Evolutionary conservation across 2,888 invertebrate genomes (phyloP), one percentile per base, ranked within the genome.

Genomic region (Heteropelma amictum): DNA sequence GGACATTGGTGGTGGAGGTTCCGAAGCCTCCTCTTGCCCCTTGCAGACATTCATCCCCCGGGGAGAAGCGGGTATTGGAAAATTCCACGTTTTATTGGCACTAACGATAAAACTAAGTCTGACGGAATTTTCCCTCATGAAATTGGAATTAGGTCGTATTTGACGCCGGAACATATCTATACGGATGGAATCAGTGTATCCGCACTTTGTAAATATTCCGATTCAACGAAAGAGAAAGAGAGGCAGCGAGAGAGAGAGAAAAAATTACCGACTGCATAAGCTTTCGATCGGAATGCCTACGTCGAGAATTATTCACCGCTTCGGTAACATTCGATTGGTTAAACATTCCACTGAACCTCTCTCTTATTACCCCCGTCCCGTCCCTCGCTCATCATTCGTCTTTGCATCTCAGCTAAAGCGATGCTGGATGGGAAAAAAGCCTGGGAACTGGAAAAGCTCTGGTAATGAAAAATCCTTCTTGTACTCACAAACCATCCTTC

Each of bases 41-140:
- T n/a, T n/a, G n/a, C n/a, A n/a, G n/a, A n/a, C n/a, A 21, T 26
- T 28, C 30, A 60, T 17, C 35, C 47, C 10, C 47, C 12, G 47
- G 7, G 10, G 26, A n/a, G 21, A 17, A 10, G 45, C 17, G 35
- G 5, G 23, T 51, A 60, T 51, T 53, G 60, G 60, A 69, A 61
- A 69, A 69, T 51, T 60, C 69, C 21, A 54, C 54, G 61, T 54
- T 61, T 45, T 14, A 54, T 54, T 45, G 70, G 54, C 35, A 54
- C 19, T 70, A 23, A 35, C 54, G 53, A 70, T 70, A 70, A 70
- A 70, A 54, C 70, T 70, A 63, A 70, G 61, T 63, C 61, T 28
- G 61, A 35, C 47, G 70, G 54, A 70, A 70, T 70, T 70, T 70
- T 63, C 42, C 33, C 21, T 42, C 58, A 68, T 49, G 38, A 60